These are phyloP conservation scores for Theretra japonica DNA, from an alignment of 2,888 invertebrate species.

Conservation along the genomic window DNA sequence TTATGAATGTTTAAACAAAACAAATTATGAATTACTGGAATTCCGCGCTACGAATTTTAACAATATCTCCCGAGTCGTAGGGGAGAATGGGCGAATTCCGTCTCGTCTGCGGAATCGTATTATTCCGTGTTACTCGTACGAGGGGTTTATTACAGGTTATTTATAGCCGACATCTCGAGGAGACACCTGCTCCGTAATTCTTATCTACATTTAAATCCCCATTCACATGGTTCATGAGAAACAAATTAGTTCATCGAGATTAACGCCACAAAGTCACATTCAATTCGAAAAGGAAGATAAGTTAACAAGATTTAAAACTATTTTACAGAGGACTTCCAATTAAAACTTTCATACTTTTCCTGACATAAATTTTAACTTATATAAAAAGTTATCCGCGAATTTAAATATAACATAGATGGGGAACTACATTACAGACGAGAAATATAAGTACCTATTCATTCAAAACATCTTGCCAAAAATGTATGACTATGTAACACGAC, in stretches of 20 bases:
- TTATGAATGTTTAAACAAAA: conserved; percentile 54
- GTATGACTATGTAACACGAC: too few species aligned
- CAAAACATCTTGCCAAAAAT: too few species aligned
- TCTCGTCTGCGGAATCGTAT: conserved; percentile 30
- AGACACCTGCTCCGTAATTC: conserved; percentile 31
- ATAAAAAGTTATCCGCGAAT: too few species aligned
- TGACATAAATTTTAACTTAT: too few species aligned
- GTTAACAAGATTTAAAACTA: neutral
- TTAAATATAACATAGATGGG: too few species aligned
- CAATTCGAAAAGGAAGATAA: neutral
- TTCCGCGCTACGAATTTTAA: conserved; percentile 57
- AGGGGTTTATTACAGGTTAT: conserved; percentile 31
- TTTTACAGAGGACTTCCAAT: neutral
- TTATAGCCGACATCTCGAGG: conserved; percentile 28
- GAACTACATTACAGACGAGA: too few species aligned
- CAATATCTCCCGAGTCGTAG: conserved; percentile 42
- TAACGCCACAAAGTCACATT: neutral
- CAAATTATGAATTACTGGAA: conserved; percentile 56
- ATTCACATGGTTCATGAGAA: neutral
- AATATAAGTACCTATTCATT: too few species aligned
- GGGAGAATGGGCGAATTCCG: conserved; percentile 28
- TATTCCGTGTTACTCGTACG: conserved; percentile 32
- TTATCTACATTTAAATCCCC: conserved; percentile 31
- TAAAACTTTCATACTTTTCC: neutral
- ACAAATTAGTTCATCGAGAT: neutral